Base-by-base conservation (phyloP, 2,888 invertebrate genomes). In the Parnassius mnemosyne region DNA sequence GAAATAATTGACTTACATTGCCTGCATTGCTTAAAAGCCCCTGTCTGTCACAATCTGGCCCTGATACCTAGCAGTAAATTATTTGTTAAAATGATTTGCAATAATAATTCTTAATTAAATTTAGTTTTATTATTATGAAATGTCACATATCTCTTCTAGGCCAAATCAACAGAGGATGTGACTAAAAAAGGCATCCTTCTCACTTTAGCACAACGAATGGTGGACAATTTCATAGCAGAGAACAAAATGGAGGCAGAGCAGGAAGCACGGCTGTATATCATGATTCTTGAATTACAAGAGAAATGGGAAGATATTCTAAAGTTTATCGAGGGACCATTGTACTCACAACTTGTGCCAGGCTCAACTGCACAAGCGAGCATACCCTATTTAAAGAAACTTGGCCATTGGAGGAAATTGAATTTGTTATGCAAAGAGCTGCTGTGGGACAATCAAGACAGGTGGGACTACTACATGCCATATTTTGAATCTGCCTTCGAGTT, bases 241-340 rank as follows among this genome's bases (percentile, higher is more conserved):
- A 95, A 96, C 70, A 97, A 97, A 89, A 92, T 97, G 76, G 97
- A 98, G 80, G 97, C 97, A 0, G 98, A 98, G 81, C 97, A 97
- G 85, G 99, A 99, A 84, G 95, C 98, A 0, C 95, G 97, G 63
- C 92, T 99, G 52, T 98, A 98, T 85, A 92, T 98, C 61, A 96
- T 97, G 92, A 96, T 99, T 66, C 71, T 92, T 20, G 87, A 97
- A 74, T 88, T 95, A 13, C 95, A 95, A 81, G 94, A 94, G 46
- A 98, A 98, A 83, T 95, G 94, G 87, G 93, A 95, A 70, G 96
- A 97, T 75, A 95, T 97, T 11, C 84, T 98, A 50, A 93, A 94
- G 60, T 94, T 98, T 63, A 89, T 98, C n/a, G 95, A 95, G 65
- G 94, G 96, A 1, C 94, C 95, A 0, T 83, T 97, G 1, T 95